Evolutionary conservation across 2,797 vertebrate species (phyloP), one percentile per base, ranked within the genome.

Genomic region (Coccyzus lansbergi): DNA sequence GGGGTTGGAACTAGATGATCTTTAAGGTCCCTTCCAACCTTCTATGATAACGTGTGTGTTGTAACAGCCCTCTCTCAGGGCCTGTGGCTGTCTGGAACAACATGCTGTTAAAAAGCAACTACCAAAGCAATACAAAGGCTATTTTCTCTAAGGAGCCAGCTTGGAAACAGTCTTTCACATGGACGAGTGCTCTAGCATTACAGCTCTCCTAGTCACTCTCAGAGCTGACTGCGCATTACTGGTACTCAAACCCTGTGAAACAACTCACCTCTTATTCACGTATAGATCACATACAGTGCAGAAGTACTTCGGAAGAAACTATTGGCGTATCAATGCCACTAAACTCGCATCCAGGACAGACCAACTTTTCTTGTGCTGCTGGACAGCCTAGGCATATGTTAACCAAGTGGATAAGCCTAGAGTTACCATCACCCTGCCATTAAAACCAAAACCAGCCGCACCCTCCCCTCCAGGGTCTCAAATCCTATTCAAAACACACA

Each of bases 11-110:
- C 38, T 38, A 38, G 38, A 38, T 38, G 38, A 38, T 38, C 38
- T 38, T 38, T 38, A 38, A 38, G 38, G 38, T 38, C 38, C 38
- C 38, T 38, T 38, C 38, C 38, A 38, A 38, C 38, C 38, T 38
- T 38, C 38, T 38, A 38, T 38, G 38, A 38, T 9, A 38, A 7
- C 28, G 12, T 4, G 15, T 0, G n/a, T 5, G 0, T 49, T 17
- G 0, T 6, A 48, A 38, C 11, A 86, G 17, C 12, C 16, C 51
- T 22, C 58, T 58, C 36, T 11, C 40, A 15, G 26, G 6, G 15
- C 33, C 44, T 6, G 3, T 1, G 12, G 49, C 29, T 63, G 11
- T 13, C 20, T 56, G 58, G 65, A 92, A 76, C 18, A 65, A 52
- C 4, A 6, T 31, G 68, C 7, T 21, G 44, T 34, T 59, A 29